Percentiles rank a stretch among this genome's conserved stretches.
These are phyloP conservation scores for Bucco capensis DNA, from an alignment of 2,113 vertebrate genomes.

Conservation along the genomic window DNA sequence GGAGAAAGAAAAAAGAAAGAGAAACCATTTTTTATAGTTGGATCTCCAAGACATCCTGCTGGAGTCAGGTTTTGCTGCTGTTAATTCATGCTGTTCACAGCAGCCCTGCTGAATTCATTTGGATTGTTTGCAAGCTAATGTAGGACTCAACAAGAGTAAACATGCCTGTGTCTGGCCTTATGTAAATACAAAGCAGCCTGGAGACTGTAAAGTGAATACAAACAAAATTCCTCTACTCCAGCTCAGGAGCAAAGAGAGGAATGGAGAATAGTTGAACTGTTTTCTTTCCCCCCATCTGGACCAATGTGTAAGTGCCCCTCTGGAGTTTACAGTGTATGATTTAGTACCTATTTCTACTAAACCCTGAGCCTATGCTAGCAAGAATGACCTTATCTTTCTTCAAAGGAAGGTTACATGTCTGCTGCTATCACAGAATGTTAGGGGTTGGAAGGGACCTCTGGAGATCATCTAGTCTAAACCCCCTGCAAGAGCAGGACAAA, in stretches of 20 bases:
- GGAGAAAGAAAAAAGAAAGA: not conserved
- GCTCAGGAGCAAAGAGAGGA: not conserved
- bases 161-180: not conserved
- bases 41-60: not conserved
- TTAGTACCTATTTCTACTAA: not conserved
- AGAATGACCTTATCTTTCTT: not conserved
- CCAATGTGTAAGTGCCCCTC: not conserved
- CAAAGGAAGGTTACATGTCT: not conserved
- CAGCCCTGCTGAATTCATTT: not conserved
- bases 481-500: too few species aligned
- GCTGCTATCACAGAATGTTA: not conserved
- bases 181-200: constrained; percentile 8
- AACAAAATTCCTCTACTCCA: not conserved
- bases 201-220: not conserved
- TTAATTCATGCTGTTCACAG: not conserved
- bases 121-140: not conserved
- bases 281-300: not conserved
- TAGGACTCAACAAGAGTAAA: not conserved
- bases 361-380: not conserved
- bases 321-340: not conserved
- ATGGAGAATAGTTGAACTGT: not conserved
- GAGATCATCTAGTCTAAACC: too few species aligned
- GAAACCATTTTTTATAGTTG: not conserved
- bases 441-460: too few species aligned
- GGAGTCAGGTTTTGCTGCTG: not conserved